Evolutionary conservation across 2,113 vertebrate species (phyloP).

Genomic region (Grantiella picta): DNA sequence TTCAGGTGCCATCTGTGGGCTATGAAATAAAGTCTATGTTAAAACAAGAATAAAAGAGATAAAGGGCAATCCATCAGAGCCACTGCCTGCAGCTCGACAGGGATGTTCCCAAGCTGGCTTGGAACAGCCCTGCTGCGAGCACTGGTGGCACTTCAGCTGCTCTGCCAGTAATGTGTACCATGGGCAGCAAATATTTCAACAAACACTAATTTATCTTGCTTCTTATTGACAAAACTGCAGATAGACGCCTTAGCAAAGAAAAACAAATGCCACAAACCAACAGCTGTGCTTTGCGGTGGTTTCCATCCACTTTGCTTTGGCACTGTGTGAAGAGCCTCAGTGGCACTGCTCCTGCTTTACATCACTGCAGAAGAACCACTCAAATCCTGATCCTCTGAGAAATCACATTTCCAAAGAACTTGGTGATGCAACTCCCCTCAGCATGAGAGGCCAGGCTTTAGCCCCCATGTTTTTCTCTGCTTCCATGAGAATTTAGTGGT

Average conservation of each 20-base stretch:
- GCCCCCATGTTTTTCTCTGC: background rate
- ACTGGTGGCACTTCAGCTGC: background rate
- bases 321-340: background rate
- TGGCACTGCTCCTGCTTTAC: background rate
- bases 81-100: background rate
- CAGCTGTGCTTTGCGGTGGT: background rate
- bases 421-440: background rate
- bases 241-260: background rate
- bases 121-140: background rate
- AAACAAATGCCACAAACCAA: background rate
- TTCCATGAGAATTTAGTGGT: background rate
- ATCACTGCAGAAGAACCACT: background rate
- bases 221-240: background rate
- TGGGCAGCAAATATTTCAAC: background rate
- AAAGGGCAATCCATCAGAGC: background rate
- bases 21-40: background rate
- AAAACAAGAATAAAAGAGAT: background rate
- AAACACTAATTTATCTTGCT: background rate
- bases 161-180: background rate
- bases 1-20: slow-evolving; percentile 57
- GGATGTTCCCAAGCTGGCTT: background rate
- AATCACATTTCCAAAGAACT: background rate
- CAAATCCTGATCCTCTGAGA: background rate
- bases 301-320: background rate
- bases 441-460: background rate